Conservation (phyloP, 2,888 invertebrate genomes). For the Allygus modestus region DNA sequence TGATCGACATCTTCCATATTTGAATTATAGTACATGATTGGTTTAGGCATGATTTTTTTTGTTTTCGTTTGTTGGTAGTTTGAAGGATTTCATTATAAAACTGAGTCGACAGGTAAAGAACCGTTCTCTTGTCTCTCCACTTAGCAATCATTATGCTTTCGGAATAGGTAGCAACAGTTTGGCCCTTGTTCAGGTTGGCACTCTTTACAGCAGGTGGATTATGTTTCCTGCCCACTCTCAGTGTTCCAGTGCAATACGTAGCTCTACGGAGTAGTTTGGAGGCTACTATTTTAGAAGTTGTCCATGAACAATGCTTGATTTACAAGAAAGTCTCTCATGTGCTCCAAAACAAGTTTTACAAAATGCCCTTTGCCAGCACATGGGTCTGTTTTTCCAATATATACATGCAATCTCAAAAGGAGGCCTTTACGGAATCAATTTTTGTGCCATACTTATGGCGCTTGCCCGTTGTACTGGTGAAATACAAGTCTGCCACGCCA, state of each 20-base stretch:
- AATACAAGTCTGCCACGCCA: constrained; percentile 3
- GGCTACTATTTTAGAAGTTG: neutral
- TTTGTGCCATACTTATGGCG: constrained; percentile 35
- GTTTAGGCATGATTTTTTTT: neutral
- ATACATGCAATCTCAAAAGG: neutral
- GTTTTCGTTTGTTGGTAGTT: neutral
- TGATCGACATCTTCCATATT: neutral
- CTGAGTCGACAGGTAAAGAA: neutral
- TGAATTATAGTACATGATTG: neutral
- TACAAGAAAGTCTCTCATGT: neutral
- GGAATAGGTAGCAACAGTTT: neutral
- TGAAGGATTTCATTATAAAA: neutral
- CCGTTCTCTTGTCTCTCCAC: neutral
- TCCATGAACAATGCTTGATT: constrained; percentile 14
- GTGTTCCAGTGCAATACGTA: neutral
- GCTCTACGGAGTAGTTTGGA: neutral
- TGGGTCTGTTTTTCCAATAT: neutral
- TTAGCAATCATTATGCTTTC: neutral
- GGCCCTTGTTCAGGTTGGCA: neutral
- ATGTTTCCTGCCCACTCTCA: neutral
- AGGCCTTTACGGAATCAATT: neutral
- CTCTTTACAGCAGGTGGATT: neutral
- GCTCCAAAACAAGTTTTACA: constrained; percentile 58
- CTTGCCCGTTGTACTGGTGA: neutral
- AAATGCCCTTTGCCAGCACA: constrained; percentile 62